Conservation (phyloP, 2,888 invertebrate species). For the Toxonevra muliebris region DNA sequence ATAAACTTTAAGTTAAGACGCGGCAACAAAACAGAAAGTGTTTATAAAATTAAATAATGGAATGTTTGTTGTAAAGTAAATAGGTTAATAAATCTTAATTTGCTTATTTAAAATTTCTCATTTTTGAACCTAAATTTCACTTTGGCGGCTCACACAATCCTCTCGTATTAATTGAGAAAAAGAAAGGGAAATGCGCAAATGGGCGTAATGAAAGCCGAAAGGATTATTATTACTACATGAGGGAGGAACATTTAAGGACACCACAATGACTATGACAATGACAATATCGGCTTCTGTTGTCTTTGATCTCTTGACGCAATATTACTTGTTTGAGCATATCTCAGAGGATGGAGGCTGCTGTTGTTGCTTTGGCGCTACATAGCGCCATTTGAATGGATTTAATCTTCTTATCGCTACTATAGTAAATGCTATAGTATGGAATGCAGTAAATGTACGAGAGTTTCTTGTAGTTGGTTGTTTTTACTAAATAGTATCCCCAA, state of each 20-base stretch:
- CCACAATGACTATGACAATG: slow-evolving; percentile 21
- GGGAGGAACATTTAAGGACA: slow-evolving; percentile 20
- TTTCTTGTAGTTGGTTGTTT: too few relatives aligned
- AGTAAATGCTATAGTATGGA: too few relatives aligned
- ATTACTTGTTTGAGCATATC: slow-evolving; percentile 50
- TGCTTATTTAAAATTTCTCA: slow-evolving; percentile 43
- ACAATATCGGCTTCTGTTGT: slow-evolving; percentile 46
- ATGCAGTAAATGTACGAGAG: too few relatives aligned
- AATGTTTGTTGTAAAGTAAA: background rate
- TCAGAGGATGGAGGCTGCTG: background rate
- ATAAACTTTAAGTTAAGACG: background rate
- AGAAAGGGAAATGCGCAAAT: slow-evolving; percentile 11
- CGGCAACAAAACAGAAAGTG: background rate
- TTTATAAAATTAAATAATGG: background rate
- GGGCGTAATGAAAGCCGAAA: slow-evolving; percentile 30
- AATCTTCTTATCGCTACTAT: too few relatives aligned
- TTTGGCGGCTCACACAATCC: slow-evolving; percentile 3
- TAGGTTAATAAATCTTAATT: slow-evolving; percentile 56
- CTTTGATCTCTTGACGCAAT: slow-evolving; percentile 61
- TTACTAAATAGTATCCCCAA: too few relatives aligned
- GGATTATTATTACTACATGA: slow-evolving; percentile 27
- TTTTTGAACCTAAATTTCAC: slow-evolving; percentile 3
- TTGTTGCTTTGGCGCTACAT: background rate
- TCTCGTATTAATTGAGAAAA: slow-evolving; percentile 14
- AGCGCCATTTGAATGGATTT: background rate